Percentiles rank a stretch among this genome's conserved stretches.
Conservation (phyloP, 1,140 invertebrate genomes). For the Calliphora vicina region DNA sequence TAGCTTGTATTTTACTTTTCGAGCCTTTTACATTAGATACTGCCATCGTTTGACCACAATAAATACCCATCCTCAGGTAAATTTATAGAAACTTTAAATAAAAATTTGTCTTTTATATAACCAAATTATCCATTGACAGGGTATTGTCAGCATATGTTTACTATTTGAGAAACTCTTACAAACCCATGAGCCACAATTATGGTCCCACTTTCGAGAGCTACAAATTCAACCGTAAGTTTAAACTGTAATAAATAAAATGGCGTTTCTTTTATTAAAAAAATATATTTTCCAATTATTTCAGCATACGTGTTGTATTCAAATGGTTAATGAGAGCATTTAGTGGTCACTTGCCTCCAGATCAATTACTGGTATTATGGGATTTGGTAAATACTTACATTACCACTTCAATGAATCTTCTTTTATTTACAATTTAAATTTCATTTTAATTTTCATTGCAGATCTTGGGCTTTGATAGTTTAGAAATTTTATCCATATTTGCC, state of each 20-base stretch:
- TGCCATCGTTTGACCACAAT: conserved; percentile 92
- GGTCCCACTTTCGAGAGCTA: conserved; percentile 87
- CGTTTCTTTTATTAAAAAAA: too few relatives aligned
- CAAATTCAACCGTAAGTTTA: conserved; percentile 89
- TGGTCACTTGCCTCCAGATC: conserved; percentile 90
- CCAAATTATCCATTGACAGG: conserved; percentile 65
- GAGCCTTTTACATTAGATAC: conserved; percentile 89
- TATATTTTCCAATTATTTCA: conserved; percentile 30
- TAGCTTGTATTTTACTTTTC: conserved; percentile 87
- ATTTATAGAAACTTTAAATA: too few relatives aligned
- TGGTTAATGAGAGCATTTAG: conserved; percentile 96
- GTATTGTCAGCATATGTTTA: conserved; percentile 81
- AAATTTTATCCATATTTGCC: conserved; percentile 86
- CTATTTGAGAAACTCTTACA: conserved; percentile 92
- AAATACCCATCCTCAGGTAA: conserved; percentile 83
- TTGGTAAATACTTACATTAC: conserved; percentile 59
- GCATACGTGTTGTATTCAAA: conserved; percentile 84
- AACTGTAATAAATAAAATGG: too few relatives aligned
- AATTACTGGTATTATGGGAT: conserved; percentile 92
- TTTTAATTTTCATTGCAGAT: conserved; percentile 64
- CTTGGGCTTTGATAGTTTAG: conserved; percentile 89
- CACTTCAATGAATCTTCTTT: too few relatives aligned
- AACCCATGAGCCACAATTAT: conserved; percentile 86
- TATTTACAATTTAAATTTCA: too few relatives aligned
- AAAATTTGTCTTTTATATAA: not conserved